A percentile compares a stretch with the other conserved stretches of the same genome.
Conservation (phyloP, 2,888 invertebrate genomes). For the Subacronicta megacephala region DNA sequence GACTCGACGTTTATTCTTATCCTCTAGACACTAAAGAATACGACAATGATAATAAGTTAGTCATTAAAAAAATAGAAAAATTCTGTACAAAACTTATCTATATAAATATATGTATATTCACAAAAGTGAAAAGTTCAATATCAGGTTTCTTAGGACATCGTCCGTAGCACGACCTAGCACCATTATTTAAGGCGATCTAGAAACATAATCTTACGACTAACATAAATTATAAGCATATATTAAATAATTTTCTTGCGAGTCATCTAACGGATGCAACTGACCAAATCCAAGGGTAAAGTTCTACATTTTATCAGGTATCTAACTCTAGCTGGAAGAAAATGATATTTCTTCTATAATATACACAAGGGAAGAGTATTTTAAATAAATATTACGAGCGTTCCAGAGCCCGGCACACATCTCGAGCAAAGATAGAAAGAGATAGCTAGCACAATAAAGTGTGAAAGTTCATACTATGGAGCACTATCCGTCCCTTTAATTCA, state of each 20-base stretch:
- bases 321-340: constrained; percentile 57
- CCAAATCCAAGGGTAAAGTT: constrained; percentile 55
- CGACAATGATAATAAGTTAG: constrained; percentile 58
- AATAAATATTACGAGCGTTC: too few relatives aligned
- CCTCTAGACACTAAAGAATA: constrained; percentile 67
- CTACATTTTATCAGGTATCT: constrained; percentile 65
- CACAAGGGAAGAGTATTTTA: constrained; percentile 27
- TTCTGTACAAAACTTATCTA: constrained; percentile 82
- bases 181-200: constrained; percentile 73
- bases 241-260: constrained; percentile 51
- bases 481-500: too few relatives aligned
- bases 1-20: constrained; percentile 83
- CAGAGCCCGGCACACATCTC: too few relatives aligned
- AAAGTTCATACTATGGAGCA: too few relatives aligned
- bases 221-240: constrained; percentile 54
- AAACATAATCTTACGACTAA: constrained; percentile 54
- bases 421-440: too few relatives aligned
- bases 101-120: constrained; percentile 74
- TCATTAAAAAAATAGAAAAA: constrained; percentile 63
- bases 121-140: constrained; percentile 76
- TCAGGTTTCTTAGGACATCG: constrained; percentile 82
- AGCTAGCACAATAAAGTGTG: too few relatives aligned
- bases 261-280: constrained; percentile 63
- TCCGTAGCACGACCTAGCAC: constrained; percentile 88
- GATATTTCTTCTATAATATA: constrained; percentile 49